Conservation (phyloP, 2,888 invertebrate species). For the Zele albiditarsus region DNA sequence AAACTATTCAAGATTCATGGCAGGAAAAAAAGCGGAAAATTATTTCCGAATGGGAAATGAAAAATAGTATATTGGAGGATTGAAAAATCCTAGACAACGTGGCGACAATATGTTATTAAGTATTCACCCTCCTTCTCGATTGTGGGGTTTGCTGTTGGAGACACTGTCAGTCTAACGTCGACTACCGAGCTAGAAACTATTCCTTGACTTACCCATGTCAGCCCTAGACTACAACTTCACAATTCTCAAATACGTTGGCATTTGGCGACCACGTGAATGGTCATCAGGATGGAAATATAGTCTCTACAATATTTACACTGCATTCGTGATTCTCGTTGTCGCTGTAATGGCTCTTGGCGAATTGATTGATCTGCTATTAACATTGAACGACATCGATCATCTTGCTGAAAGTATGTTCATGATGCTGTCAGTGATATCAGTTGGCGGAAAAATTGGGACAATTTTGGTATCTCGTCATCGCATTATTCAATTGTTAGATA, state of each 20-base stretch:
- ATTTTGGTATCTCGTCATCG: background rate
- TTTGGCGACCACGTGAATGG: constrained; percentile 38
- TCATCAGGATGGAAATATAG: constrained; percentile 40
- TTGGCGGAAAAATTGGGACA: background rate
- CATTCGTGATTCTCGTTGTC: constrained; percentile 13
- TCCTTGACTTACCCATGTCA: background rate
- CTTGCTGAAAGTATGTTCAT: background rate
- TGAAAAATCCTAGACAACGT: background rate
- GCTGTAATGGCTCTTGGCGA: background rate
- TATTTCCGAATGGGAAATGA: background rate
- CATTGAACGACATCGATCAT: background rate
- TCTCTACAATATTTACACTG: constrained; percentile 36
- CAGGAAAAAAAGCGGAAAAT: background rate
- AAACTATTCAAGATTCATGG: background rate
- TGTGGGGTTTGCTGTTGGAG: background rate
- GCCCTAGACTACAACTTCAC: constrained; percentile 25
- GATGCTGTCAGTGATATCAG: background rate
- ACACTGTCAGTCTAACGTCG: background rate
- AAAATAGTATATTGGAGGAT: background rate
- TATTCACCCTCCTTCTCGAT: background rate
- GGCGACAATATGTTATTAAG: background rate
- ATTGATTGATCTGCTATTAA: background rate
- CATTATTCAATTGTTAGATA: background rate
- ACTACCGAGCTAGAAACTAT: background rate
- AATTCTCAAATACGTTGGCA: constrained; percentile 38